phyloP scores from a whole-genome alignment of 2,113 vertebrate genomes.

The Hirundichthys speculiger region DNA sequence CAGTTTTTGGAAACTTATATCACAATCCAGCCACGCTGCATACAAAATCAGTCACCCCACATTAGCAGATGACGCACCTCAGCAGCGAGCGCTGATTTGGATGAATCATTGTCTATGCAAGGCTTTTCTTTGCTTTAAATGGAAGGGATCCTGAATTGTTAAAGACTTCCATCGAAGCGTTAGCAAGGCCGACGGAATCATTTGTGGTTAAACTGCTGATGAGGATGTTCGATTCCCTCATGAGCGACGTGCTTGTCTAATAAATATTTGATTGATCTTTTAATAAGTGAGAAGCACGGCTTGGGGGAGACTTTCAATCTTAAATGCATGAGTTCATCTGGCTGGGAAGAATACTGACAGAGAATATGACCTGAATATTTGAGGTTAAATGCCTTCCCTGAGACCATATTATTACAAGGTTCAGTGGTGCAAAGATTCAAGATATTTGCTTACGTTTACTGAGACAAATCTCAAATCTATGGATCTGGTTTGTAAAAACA shows the following conservation, averaged over 20 bases:
- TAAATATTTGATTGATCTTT: slow-evolving; percentile 70
- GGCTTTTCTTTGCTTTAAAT: slow-evolving; percentile 34
- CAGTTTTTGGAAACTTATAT: slow-evolving; percentile 36
- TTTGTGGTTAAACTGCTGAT: slow-evolving; percentile 39
- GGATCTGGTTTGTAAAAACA: slow-evolving; percentile 10
- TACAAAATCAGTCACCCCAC: slow-evolving; percentile 40
- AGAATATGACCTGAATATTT: slow-evolving; percentile 26
- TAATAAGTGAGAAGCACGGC: slow-evolving; percentile 63
- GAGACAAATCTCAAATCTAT: neutral
- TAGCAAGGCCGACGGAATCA: slow-evolving; percentile 38
- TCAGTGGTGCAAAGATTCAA: neutral
- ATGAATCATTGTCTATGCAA: slow-evolving; percentile 40
- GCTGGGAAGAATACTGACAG: slow-evolving; percentile 3
- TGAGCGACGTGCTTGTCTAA: slow-evolving; percentile 36
- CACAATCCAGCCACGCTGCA: slow-evolving; percentile 46
- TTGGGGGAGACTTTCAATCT: slow-evolving; percentile 29
- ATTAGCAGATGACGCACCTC: slow-evolving; percentile 44
- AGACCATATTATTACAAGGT: slow-evolving; percentile 1
- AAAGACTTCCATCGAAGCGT: slow-evolving; percentile 28
- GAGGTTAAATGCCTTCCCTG: neutral
- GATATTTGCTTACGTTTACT: too few relatives aligned
- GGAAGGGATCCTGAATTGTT: slow-evolving; percentile 40
- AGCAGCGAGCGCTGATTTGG: slow-evolving; percentile 29
- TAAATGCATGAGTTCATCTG: slow-evolving; percentile 25
- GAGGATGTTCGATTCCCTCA: slow-evolving; percentile 34